Percentiles rank a stretch among this genome's conserved stretches.
Conservation (phyloP, 2,113 vertebrate species). For the Odocoileus virginianus region DNA sequence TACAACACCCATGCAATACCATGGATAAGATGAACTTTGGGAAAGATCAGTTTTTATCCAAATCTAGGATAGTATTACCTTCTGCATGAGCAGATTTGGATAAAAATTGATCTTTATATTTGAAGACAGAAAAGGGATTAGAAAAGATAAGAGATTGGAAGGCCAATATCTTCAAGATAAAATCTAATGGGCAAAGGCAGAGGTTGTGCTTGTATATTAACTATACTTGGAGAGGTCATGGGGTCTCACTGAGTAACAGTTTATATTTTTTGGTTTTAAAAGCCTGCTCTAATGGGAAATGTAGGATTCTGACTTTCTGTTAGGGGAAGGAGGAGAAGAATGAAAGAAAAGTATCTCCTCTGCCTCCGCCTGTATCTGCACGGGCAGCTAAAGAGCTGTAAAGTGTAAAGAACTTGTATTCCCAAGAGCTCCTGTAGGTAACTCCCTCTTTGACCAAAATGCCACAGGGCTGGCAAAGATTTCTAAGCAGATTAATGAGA, state of each 20-base stretch:
- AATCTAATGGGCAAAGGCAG: background rate
- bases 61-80: too few species aligned
- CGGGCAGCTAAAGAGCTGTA: background rate
- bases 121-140: background rate
- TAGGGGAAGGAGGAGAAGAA: background rate
- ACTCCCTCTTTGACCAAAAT: background rate
- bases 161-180: background rate
- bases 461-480: background rate
- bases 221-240: background rate
- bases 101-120: background rate
- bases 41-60: too few species aligned
- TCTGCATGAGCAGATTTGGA: background rate
- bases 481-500: background rate
- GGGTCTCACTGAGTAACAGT: background rate
- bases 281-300: background rate
- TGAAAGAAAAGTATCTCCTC: background rate
- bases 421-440: background rate
- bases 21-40: background rate
- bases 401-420: background rate
- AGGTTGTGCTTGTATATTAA: background rate
- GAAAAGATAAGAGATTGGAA: background rate
- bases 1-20: background rate
- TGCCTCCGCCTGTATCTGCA: fast-evolving
- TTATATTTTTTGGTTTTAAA: background rate
- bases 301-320: background rate